Base-by-base conservation (phyloP, 1,140 invertebrate species). In the Paralvinella palmiformis region DNA sequence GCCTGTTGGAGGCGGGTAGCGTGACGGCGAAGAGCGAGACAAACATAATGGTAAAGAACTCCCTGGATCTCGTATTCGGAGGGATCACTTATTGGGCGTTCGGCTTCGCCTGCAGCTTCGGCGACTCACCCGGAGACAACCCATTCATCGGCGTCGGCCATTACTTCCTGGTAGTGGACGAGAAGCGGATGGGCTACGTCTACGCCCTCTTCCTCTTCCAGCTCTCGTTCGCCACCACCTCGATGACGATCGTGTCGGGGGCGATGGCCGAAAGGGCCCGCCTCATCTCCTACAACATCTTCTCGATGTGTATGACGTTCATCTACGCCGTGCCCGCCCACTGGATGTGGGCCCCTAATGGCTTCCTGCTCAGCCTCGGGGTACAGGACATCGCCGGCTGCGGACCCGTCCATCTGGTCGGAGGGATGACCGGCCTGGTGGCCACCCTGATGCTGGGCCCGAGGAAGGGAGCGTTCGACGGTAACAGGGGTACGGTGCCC, bases 271-370 rank as follows among this genome's bases (percentile, higher is more conserved):
- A 64, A 48, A 22, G 63, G 24, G 35, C 52, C 6, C 37, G 50
- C 17, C 57, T 64, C 2, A 20, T 17, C 20, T 53, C 63, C n/a
- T 64, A 64, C 20, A 61, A 63, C 68, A 64, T 95, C 2, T 94
- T 94, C 76, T 94, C 91, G 4, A 87, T 92, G 50, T 72, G 94
- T 0, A 96, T 95, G 71, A 95, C 63, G 2, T n/a, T 59, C 20
- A 33, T 59, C 6, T 59, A 36, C 31, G n/a, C 27, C n/a, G 20
- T 59, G 17, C 29, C 31, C 35, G 57, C 57, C 35, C 57, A 59
- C 35, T 59, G 57, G 57, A 36, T 59, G 27, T 59, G 57, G 57
- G 29, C 27, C 36, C 15, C 29, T 7, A 15, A 36, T 13, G 57
- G 57, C 5, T 59, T 33, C 31, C 27, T 59, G 57, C n/a, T n/a